phyloP scores from a whole-genome alignment of 1,140 invertebrate species.

The Orius laevigatus region DNA sequence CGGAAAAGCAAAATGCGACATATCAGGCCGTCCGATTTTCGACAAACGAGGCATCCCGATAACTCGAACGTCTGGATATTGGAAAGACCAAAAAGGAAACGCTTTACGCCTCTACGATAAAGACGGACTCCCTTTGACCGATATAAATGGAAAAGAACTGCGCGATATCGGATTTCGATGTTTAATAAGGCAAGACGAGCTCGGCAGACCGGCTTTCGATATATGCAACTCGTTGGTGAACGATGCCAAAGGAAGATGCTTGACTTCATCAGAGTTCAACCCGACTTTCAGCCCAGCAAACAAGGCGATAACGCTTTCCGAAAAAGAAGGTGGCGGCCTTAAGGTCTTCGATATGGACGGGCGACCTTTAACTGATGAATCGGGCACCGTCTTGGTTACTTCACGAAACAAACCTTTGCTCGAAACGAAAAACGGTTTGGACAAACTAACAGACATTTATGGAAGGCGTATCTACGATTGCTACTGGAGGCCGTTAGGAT shows the following conservation, averaged over 20 bases:
- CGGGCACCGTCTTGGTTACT: neutral
- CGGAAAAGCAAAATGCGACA: neutral
- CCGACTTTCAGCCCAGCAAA: neutral
- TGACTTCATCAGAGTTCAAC: neutral
- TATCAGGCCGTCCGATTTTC: slow-evolving; percentile 3
- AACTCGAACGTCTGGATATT: neutral
- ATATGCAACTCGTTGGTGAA: neutral
- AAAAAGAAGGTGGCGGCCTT: neutral
- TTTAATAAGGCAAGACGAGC: slow-evolving; percentile 1
- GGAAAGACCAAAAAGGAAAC: slow-evolving; percentile 4
- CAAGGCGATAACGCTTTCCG: neutral
- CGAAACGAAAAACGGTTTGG: slow-evolving; percentile 3
- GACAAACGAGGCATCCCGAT: slow-evolving; percentile 3
- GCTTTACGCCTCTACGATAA: slow-evolving; percentile 1
- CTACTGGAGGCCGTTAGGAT: neutral
- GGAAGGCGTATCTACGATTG: neutral
- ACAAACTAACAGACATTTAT: neutral
- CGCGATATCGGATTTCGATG: neutral
- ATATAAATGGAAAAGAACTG: neutral
- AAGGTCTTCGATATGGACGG: neutral
- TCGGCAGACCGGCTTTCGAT: neutral
- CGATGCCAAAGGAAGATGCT: neutral
- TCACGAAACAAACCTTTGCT: neutral
- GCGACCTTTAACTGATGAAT: slow-evolving; percentile 1
- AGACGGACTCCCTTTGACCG: slow-evolving; percentile 3